Evolutionary conservation across 2,888 invertebrate species (phyloP).

Genomic region (Eulithis testata): DNA sequence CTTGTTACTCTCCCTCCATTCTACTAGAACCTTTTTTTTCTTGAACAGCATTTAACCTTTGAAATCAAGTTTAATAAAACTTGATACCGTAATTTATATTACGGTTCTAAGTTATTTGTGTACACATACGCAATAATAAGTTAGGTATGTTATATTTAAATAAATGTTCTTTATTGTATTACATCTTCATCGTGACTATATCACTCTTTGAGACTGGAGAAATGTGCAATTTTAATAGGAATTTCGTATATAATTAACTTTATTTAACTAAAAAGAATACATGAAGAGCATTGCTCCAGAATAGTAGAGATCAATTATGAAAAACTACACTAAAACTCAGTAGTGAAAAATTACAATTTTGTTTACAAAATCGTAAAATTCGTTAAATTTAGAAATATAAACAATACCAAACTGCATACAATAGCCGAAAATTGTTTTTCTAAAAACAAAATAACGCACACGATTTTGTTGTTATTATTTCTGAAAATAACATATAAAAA

Average conservation of each 20-base stretch:
- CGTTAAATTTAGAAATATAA: too few species aligned
- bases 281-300: neutral
- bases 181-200: slow-evolving; percentile 15
- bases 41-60: slow-evolving; percentile 37
- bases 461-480: too few species aligned
- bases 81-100: slow-evolving; percentile 57
- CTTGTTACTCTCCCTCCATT: neutral
- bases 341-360: too few species aligned
- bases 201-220: slow-evolving; percentile 36
- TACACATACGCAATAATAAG: slow-evolving; percentile 44
- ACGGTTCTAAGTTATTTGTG: slow-evolving; percentile 48
- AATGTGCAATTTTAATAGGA: slow-evolving; percentile 34
- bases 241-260: slow-evolving; percentile 33
- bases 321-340: too few species aligned
- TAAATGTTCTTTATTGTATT: slow-evolving; percentile 40
- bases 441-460: too few species aligned
- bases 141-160: slow-evolving; percentile 35
- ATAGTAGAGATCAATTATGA: too few species aligned
- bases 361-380: too few species aligned
- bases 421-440: too few species aligned
- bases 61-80: slow-evolving; percentile 51
- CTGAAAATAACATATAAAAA: too few species aligned
- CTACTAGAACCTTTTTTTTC: neutral
- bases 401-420: too few species aligned
- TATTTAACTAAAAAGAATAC: neutral